Conservation (phyloP, 2,797 vertebrate species). For the Acomys russatus region DNA sequence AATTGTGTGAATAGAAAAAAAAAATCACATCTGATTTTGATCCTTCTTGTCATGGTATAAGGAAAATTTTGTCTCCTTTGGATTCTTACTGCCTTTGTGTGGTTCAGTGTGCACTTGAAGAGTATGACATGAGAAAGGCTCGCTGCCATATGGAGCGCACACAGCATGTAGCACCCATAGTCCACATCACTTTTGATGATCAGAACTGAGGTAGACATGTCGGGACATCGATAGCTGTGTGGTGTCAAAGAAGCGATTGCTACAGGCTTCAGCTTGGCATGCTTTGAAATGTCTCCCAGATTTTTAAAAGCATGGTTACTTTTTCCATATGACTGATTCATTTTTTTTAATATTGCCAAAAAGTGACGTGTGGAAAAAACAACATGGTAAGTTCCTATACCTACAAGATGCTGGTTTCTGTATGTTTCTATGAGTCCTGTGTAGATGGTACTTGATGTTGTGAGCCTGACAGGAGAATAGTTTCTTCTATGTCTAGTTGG, state of each 20-base stretch:
- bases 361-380: neutral
- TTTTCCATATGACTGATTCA: slow-evolving; percentile 53
- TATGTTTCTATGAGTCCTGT: neutral
- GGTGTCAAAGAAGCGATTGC: slow-evolving; percentile 20
- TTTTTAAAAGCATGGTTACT: slow-evolving; percentile 25
- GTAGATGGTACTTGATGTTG: neutral
- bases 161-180: neutral
- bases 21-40: slow-evolving; percentile 40
- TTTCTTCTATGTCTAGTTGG: neutral
- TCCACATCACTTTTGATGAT: neutral
- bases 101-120: neutral
- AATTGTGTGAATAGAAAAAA: slow-evolving; percentile 16
- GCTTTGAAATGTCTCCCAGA: slow-evolving; percentile 57
- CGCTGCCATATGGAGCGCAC: neutral
- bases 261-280: slow-evolving; percentile 48
- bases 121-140: neutral
- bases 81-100: neutral
- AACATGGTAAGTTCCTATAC: slow-evolving; percentile 1
- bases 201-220: neutral
- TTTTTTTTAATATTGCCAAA: neutral
- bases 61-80: neutral
- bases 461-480: neutral
- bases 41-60: neutral
- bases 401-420: neutral
- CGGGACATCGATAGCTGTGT: neutral